Evolutionary conservation across 2,113 vertebrate genomes (phyloP), one percentile per base, ranked within the genome.

Genomic region (Apodemus sylvaticus): DNA sequence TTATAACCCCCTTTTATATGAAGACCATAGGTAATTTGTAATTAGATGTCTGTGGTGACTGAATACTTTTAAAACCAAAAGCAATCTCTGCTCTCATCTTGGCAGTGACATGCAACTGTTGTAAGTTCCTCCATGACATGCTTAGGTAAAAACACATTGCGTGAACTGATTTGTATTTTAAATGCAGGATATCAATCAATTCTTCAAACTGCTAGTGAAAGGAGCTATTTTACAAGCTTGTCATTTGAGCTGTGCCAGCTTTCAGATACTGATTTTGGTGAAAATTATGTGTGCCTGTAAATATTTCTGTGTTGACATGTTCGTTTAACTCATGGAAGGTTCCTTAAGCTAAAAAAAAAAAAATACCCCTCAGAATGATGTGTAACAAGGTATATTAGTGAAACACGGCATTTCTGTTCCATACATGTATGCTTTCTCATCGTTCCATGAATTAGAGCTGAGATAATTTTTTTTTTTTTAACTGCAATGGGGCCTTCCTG

Each of bases 61-160:
- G 83, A 83, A 62, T 42, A 60, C 39, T 76, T 87, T 53, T 66
- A 51, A 31, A 90, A 86, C 74, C 68, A 60, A 86, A 76, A 81
- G 66, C 86, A 62, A 42, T 58, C 42, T 39, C 0, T 45, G 16
- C 51, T 83, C 77, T 39, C 20, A 51, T 16, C 58, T 94, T 86
- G 55, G 13, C 13, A 14, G 34, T 83, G 68, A 9, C 76, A 51
- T 20, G 64, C n/a, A 77, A 48, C 66, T 89, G 10, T 71, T 62
- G 22, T 85, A 45, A 83, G 16, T 22, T 91, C 42, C 17, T 79
- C 22, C 68, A 89, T 93, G 34, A 3, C 81, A 53, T 24, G 22
- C 92, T 68, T 86, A 10, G 62, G 74, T 60, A 83, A 94, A 85
- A n/a, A n/a, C n/a, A 82, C 81, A 92, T 48, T 88, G 20, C 55